Conservation (phyloP, 2,888 invertebrate genomes). For the Andrena praecox region DNA sequence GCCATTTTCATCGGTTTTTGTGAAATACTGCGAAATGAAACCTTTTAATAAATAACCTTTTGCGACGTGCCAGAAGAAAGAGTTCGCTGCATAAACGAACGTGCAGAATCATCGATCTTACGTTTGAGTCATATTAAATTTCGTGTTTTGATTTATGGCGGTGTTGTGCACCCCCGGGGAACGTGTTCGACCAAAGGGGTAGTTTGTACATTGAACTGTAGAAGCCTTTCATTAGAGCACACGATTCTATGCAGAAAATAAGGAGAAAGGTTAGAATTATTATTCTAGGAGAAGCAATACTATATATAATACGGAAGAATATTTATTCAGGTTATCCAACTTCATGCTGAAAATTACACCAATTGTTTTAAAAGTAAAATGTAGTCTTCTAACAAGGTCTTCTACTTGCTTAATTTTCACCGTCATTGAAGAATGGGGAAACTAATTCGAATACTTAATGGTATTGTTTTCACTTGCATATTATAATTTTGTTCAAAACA, state of each 20-base stretch:
- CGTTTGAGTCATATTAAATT: conserved; percentile 12
- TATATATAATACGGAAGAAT: neutral
- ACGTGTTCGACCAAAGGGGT: neutral
- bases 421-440: neutral
- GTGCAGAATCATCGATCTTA: conserved; percentile 15
- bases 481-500: neutral
- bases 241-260: neutral
- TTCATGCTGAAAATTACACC: neutral
- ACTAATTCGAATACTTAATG: neutral
- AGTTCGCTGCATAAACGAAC: conserved; percentile 5
- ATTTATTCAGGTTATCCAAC: too few species aligned
- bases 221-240: neutral
- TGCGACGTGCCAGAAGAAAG: neutral
- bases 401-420: too few species aligned
- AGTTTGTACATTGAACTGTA: neutral
- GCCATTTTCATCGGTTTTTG: neutral
- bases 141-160: conserved; percentile 2
- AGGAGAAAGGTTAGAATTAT: neutral
- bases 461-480: neutral
- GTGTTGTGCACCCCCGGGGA: neutral
- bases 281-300: neutral
- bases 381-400: too few species aligned
- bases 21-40: neutral
- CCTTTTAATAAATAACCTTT: neutral
- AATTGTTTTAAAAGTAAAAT: neutral